Conservation (phyloP, 2,113 vertebrate genomes). For the Carassius carassius region DNA sequence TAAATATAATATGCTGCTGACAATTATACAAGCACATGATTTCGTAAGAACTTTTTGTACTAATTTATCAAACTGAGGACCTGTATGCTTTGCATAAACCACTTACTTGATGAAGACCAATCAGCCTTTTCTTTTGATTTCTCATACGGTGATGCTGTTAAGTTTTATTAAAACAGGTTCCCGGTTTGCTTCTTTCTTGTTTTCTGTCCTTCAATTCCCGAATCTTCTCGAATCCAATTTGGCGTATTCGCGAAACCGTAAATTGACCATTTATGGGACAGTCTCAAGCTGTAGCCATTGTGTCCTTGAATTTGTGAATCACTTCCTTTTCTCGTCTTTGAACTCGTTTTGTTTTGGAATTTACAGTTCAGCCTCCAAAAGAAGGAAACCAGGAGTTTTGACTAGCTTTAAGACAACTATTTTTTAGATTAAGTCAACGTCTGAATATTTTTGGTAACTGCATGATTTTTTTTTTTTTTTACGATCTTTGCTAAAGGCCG, state of each 20-base stretch:
- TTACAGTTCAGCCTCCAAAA: conserved; percentile 59
- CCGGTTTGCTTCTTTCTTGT: conserved; percentile 47
- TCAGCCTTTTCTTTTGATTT: conserved; percentile 52
- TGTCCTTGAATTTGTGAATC: conserved; percentile 72
- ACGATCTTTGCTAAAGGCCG: conserved; percentile 71
- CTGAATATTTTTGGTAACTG: conserved; percentile 76
- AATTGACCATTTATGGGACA: conserved; percentile 35
- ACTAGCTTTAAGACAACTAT: conserved; percentile 70
- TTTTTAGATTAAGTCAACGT: conserved; percentile 72
- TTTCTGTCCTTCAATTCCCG: conserved; percentile 51
- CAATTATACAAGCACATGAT: conserved; percentile 79
- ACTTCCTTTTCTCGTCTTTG: conserved; percentile 65
- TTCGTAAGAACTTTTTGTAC: conserved; percentile 75
- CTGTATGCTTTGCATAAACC: conserved; percentile 63
- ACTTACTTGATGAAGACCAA: conserved; percentile 55
- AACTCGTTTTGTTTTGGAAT: conserved; percentile 51
- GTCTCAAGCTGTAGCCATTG: conserved; percentile 70
- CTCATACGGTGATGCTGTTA: conserved; percentile 40
- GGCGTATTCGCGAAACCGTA: conserved; percentile 40
- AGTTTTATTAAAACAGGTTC: conserved; percentile 58
- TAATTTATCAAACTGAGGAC: conserved; percentile 68
- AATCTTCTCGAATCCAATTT: conserved; percentile 24
- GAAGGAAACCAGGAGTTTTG: conserved; percentile 43
- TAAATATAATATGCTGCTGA: conserved; percentile 72
- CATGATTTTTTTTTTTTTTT: conserved; percentile 75